Evolutionary conservation across 2,888 invertebrate species (phyloP).

Genomic region (Nomada hirtipes): DNA sequence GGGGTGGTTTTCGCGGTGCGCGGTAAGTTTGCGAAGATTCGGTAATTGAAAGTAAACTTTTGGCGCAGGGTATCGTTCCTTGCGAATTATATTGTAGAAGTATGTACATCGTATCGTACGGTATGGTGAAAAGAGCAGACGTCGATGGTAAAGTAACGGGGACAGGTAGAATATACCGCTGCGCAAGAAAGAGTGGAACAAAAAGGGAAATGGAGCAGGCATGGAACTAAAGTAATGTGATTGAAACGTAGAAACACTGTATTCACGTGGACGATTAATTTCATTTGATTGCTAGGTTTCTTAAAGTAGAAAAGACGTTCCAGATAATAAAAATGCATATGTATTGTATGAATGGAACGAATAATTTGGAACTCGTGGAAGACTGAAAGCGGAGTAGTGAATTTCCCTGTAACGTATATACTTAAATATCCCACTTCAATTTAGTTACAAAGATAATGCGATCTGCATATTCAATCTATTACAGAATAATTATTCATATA

Average conservation of each 20-base stretch:
- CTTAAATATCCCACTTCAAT: background rate
- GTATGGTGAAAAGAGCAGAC: no score
- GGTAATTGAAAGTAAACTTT: no score
- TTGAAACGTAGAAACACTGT: background rate
- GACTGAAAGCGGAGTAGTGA: background rate
- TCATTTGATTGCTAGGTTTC: background rate
- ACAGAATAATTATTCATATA: background rate
- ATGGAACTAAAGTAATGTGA: constrained; percentile 4
- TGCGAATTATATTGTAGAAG: no score
- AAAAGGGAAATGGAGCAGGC: constrained; percentile 15
- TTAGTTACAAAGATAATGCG: background rate
- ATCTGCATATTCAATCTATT: background rate
- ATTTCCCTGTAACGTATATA: background rate
- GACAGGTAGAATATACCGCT: background rate
- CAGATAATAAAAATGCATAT: background rate
- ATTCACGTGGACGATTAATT: background rate
- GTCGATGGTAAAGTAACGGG: background rate
- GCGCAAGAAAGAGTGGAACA: background rate
- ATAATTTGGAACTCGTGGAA: background rate
- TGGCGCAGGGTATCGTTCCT: no score
- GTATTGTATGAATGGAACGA: no score
- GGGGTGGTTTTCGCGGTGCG: background rate
- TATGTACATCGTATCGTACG: no score
- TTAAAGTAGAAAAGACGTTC: background rate
- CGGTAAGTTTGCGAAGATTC: no score